A percentile compares a stretch with the other conserved stretches of the same genome.
Evolutionary conservation across 2,113 vertebrate genomes (phyloP).

Genomic region (Myanophis thanlyinensis): DNA sequence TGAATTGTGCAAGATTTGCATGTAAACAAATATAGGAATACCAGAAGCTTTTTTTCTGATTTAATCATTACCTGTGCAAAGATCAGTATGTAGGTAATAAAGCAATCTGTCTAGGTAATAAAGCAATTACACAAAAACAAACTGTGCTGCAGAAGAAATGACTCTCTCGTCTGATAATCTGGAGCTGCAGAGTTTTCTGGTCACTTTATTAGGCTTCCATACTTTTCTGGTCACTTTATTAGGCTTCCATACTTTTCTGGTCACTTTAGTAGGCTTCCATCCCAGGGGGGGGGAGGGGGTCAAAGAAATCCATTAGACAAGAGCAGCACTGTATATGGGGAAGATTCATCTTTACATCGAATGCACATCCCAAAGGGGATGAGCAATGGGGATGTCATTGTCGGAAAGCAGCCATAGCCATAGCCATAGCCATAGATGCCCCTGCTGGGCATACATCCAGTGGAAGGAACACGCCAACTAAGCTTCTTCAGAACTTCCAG

Average conservation of each 20-base stretch:
- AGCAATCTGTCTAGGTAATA: neutral
- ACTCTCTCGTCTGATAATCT: neutral
- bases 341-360: neutral
- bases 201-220: neutral
- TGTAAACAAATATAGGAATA: neutral
- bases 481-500: neutral
- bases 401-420: neutral
- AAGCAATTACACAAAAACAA: neutral
- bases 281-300: neutral
- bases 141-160: neutral
- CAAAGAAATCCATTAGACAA: neutral
- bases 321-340: neutral
- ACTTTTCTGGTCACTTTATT: neutral
- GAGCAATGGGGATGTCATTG: neutral
- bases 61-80: neutral
- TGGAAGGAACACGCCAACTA: neutral
- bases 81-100: neutral
- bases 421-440: neutral
- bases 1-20: neutral
- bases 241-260: neutral
- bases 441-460: neutral
- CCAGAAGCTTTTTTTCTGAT: neutral
- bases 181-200: neutral
- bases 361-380: neutral
- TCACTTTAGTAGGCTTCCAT: too few relatives aligned